phyloP scores from a whole-genome alignment of 2,888 invertebrate genomes.

The Andrena dorsata region DNA sequence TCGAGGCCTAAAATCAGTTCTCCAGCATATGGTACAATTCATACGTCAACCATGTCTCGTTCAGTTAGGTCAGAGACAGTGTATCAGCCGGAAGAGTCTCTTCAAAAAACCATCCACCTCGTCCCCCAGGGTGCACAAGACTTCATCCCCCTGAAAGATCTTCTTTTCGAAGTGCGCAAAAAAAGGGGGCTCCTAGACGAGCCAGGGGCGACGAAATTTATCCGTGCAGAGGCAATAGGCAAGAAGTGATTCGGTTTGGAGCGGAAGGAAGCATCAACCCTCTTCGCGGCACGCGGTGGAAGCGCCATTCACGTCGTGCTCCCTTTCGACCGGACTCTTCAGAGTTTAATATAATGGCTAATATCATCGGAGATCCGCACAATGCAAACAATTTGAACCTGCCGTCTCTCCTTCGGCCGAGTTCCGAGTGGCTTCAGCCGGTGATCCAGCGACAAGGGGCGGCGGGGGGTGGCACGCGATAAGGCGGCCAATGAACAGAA shows the following conservation, averaged over 20 bases:
- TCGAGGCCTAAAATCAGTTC: neutral
- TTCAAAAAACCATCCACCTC: neutral
- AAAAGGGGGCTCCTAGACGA: neutral
- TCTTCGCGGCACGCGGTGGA: slow-evolving; percentile 52
- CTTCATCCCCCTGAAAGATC: neutral
- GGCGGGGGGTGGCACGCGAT: slow-evolving; percentile 65
- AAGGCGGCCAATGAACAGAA: slow-evolving; percentile 77
- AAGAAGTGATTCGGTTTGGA: slow-evolving; percentile 43
- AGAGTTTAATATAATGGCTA: slow-evolving; percentile 82
- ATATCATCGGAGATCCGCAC: slow-evolving; percentile 79
- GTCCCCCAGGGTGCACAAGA: neutral
- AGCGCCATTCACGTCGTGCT: slow-evolving; percentile 55
- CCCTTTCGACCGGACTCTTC: slow-evolving; percentile 71
- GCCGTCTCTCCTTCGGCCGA: slow-evolving; percentile 35
- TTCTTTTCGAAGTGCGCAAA: neutral
- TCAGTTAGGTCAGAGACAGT: neutral
- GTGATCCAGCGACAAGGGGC: slow-evolving; percentile 34
- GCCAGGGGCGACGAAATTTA: slow-evolving; percentile 24
- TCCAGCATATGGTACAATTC: neutral
- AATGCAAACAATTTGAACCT: slow-evolving; percentile 81
- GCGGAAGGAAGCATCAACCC: slow-evolving; percentile 71
- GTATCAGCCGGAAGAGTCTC: neutral
- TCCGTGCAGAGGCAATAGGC: slow-evolving; percentile 8
- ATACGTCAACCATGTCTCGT: neutral
- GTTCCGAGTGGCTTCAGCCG: slow-evolving; percentile 17